Evolutionary conservation across 2,113 vertebrate genomes (phyloP).

Genomic region (Crotalus viridis): DNA sequence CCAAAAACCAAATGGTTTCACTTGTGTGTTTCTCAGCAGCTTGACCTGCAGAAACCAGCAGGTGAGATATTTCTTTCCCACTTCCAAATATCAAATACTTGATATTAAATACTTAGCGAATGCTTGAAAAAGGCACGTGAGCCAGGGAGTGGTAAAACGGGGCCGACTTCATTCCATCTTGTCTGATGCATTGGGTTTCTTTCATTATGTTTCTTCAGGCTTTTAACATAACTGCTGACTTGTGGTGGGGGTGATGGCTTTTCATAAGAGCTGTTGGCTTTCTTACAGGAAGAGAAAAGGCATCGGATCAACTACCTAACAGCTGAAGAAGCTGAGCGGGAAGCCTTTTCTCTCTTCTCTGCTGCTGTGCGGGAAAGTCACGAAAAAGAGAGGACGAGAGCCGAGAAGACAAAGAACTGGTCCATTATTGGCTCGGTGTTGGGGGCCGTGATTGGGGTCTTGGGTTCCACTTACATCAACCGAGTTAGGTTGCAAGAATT

Average conservation of each 20-base stretch:
- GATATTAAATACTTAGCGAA: background rate
- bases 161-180: background rate
- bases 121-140: background rate
- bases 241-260: background rate
- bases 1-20: background rate
- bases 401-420: constrained; percentile 98
- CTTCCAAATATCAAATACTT: background rate
- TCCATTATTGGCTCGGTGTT: constrained; percentile 91
- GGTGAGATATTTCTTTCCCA: no score
- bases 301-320: constrained; percentile 75
- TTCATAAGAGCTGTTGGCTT: constrained; percentile 25
- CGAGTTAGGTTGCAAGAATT: constrained; percentile 91
- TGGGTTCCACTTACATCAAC: constrained; percentile 95
- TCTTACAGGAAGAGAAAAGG: constrained; percentile 88
- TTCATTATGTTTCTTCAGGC: background rate
- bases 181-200: background rate
- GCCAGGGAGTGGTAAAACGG: background rate
- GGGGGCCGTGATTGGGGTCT: constrained; percentile 91
- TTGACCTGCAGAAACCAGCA: background rate
- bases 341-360: constrained; percentile 90
- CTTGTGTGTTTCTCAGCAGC: background rate
- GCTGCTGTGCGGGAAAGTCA: constrained; percentile 90
- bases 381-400: constrained; percentile 90
- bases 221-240: background rate
- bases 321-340: constrained; percentile 83